Conservation (phyloP, 2,888 invertebrate genomes). For the Pachydiplax longipennis region DNA sequence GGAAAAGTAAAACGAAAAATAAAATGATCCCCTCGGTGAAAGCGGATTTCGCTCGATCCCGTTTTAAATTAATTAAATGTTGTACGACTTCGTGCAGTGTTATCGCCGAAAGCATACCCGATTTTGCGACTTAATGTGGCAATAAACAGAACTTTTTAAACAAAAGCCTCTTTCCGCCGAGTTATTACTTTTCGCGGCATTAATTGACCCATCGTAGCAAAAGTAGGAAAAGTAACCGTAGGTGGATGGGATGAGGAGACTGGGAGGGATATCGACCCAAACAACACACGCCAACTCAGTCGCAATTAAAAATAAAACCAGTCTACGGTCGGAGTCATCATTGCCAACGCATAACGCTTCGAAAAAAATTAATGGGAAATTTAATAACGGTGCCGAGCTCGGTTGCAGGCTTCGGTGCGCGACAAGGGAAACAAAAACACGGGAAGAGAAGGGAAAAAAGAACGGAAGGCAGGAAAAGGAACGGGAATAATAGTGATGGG, state of each 20-base stretch:
- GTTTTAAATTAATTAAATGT: not conserved
- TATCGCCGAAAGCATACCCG: not conserved
- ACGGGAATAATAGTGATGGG: not conserved
- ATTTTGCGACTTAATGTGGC: not conserved
- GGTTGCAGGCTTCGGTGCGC: slow-evolving; percentile 35
- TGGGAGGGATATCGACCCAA: not conserved
- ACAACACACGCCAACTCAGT: slow-evolving; percentile 31
- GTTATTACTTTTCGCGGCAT: not conserved
- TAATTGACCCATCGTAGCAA: not conserved
- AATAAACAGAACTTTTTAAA: not conserved
- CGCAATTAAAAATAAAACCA: slow-evolving; percentile 41
- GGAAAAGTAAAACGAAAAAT: too few species aligned
- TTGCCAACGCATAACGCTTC: slow-evolving; percentile 43
- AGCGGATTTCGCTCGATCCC: not conserved
- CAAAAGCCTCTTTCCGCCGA: not conserved
- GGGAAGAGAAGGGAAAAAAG: not conserved
- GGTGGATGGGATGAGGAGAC: too few species aligned
- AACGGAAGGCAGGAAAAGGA: not conserved
- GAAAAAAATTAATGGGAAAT: slow-evolving; percentile 44
- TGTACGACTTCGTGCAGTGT: not conserved
- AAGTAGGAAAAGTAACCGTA: not conserved
- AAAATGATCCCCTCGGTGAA: too few species aligned
- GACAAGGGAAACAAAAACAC: slow-evolving; percentile 38
- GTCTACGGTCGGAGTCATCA: slow-evolving; percentile 40
- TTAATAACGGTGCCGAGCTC: slow-evolving; percentile 40